A percentile compares a stretch with the other conserved stretches of the same genome.
phyloP scores from a whole-genome alignment of 35 echinoderm and acorn worm species.

The Lytechinus variegatus region DNA sequence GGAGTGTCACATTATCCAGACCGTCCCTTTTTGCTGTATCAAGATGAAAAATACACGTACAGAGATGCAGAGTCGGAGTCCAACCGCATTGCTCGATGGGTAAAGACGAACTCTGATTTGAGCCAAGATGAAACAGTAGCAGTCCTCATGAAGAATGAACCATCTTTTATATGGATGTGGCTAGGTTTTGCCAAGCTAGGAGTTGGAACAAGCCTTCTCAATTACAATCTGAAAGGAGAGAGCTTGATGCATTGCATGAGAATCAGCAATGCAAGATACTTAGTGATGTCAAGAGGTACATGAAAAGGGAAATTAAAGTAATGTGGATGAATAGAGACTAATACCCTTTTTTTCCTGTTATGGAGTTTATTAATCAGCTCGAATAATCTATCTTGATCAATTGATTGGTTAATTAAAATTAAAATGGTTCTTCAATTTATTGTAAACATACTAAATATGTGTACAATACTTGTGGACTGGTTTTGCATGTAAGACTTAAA shows the following conservation, averaged over 20 bases:
- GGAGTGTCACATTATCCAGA: constrained; percentile 18
- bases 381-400: too few species aligned
- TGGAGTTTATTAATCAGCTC: too few species aligned
- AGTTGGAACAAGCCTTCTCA: constrained; percentile 45
- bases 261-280: constrained; percentile 49
- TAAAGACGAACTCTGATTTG: background rate
- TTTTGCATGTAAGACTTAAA: too few species aligned
- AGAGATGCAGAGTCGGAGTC: constrained; percentile 27
- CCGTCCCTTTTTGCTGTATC: constrained; percentile 39
- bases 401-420: too few species aligned
- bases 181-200: constrained; percentile 65
- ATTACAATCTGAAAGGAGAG: constrained; percentile 58
- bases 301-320: background rate
- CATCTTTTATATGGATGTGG: constrained; percentile 33
- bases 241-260: constrained; percentile 58
- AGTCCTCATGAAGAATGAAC: constrained; percentile 57
- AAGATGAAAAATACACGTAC: constrained; percentile 62
- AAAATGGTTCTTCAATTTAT: too few species aligned
- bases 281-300: constrained; percentile 56
- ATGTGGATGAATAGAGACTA: too few species aligned
- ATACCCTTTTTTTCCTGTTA: too few species aligned
- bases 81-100: constrained; percentile 47
- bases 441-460: too few species aligned
- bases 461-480: too few species aligned
- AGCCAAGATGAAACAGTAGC: constrained; percentile 44